phyloP scores from a whole-genome alignment of 1,140 invertebrate species.

The Akabosia matsudoensis region DNA sequence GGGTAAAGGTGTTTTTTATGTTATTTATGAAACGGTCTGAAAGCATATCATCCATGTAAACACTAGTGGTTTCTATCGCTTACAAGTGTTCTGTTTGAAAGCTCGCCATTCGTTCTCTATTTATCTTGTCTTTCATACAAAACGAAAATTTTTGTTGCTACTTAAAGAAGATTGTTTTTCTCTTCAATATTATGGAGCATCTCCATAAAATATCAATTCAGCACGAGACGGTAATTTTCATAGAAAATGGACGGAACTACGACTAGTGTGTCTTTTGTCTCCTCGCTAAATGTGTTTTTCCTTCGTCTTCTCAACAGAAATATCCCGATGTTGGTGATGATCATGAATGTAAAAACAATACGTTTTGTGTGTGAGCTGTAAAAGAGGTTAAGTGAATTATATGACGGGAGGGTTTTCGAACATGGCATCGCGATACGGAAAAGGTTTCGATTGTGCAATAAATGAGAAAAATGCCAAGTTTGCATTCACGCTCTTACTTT shows the following conservation, averaged over 20 bases:
- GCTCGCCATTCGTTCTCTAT: too few relatives aligned
- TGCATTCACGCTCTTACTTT: slow-evolving; percentile 8
- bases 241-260: neutral
- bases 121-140: neutral
- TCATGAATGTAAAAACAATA: slow-evolving; percentile 4
- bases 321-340: neutral
- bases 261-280: too few relatives aligned
- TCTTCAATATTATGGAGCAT: neutral
- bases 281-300: slow-evolving; percentile 12
- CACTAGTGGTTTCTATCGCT: too few relatives aligned
- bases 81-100: too few relatives aligned
- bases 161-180: neutral
- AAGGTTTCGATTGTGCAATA: slow-evolving; percentile 18
- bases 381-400: slow-evolving; percentile 17
- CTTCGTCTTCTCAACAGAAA: neutral
- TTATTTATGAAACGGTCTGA: too few relatives aligned
- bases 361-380: neutral
- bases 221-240: slow-evolving; percentile 6
- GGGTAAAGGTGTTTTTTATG: too few relatives aligned
- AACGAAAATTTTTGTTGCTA: too few relatives aligned
- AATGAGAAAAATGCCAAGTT: slow-evolving; percentile 21
- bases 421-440: neutral
- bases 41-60: too few relatives aligned
- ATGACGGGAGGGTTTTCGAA: neutral
- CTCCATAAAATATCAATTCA: slow-evolving; percentile 19